A percentile compares a stretch with the other conserved stretches of the same genome.
Evolutionary conservation across 2,797 vertebrate species (phyloP).

Genomic region (Alcedo atthis): DNA sequence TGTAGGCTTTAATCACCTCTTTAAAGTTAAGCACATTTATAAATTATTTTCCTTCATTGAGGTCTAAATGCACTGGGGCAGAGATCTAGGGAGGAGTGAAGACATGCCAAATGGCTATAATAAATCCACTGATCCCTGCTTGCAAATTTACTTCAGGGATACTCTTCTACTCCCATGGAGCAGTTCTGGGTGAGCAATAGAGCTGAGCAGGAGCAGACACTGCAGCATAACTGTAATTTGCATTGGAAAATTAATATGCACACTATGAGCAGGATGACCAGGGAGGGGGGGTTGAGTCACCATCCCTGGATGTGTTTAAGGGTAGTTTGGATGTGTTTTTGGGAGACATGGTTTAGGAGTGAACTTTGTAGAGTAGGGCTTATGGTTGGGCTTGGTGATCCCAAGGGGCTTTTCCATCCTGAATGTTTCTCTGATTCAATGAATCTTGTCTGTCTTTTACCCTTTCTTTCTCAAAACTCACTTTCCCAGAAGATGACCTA

Average conservation of each 20-base stretch:
- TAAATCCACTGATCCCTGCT: not conserved
- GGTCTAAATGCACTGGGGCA: not conserved
- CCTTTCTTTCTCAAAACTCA: not conserved
- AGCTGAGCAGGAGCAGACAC: not conserved
- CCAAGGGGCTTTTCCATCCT: too few species aligned
- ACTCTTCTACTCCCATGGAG: not conserved
- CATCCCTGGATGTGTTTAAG: too few species aligned
- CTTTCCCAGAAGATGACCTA: not conserved
- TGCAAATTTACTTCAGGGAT: not conserved
- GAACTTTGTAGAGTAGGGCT: too few species aligned
- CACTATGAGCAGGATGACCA: not conserved
- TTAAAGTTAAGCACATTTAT: not conserved
- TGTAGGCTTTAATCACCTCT: constrained; percentile 1
- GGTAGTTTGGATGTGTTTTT: too few species aligned
- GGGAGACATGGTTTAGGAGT: too few species aligned
- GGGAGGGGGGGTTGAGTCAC: too few species aligned
- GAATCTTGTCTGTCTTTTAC: not conserved
- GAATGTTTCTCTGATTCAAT: too few species aligned
- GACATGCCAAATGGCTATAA: not conserved
- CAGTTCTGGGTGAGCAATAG: not conserved
- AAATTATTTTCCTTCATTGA: not conserved
- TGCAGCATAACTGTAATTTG: not conserved
- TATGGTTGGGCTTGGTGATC: too few species aligned
- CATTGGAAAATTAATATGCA: not conserved
- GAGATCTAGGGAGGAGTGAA: not conserved